A percentile compares a stretch with the other conserved stretches of the same genome.
phyloP scores from a whole-genome alignment of 2,888 invertebrate genomes.

The Imbricaverruca yamaguchii region DNA sequence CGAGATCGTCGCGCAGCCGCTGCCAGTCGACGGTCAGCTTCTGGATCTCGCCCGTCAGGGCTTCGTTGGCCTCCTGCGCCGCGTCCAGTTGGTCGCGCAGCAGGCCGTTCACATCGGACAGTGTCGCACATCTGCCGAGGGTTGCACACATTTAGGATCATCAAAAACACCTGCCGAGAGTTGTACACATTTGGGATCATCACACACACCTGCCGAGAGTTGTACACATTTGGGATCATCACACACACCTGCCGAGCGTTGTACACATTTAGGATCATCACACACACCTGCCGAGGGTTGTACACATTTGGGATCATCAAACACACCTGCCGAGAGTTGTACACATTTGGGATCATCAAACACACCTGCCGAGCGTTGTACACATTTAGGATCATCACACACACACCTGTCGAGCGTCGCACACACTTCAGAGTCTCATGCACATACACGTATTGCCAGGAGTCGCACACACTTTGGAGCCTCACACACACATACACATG shows the following conservation, averaged over 20 bases:
- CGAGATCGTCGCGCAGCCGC: constrained; percentile 75
- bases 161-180: background rate
- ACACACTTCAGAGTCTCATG: too few relatives aligned
- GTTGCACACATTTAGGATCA: background rate
- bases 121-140: constrained; percentile 64
- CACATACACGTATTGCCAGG: background rate
- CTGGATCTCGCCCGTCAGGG: constrained; percentile 80
- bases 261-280: too few relatives aligned
- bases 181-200: background rate
- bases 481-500: background rate
- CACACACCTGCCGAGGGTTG: background rate
- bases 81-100: constrained; percentile 86
- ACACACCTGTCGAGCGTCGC: too few relatives aligned
- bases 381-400: too few relatives aligned
- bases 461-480: background rate
- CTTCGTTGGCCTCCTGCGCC: constrained; percentile 84
- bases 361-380: too few relatives aligned
- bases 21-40: constrained; percentile 91
- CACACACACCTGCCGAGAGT: constrained; percentile 55
- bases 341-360: constrained; percentile 43
- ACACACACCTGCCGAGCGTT: constrained; percentile 43
- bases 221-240: constrained; percentile 74
- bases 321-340: constrained; percentile 53
- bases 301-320: background rate
- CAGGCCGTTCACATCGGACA: constrained; percentile 69